A percentile compares a stretch with the other conserved stretches of the same genome.
These are phyloP conservation scores for Propithecus perrieri DNA, from an alignment of 2,797 vertebrate species.

Conservation along the genomic window DNA sequence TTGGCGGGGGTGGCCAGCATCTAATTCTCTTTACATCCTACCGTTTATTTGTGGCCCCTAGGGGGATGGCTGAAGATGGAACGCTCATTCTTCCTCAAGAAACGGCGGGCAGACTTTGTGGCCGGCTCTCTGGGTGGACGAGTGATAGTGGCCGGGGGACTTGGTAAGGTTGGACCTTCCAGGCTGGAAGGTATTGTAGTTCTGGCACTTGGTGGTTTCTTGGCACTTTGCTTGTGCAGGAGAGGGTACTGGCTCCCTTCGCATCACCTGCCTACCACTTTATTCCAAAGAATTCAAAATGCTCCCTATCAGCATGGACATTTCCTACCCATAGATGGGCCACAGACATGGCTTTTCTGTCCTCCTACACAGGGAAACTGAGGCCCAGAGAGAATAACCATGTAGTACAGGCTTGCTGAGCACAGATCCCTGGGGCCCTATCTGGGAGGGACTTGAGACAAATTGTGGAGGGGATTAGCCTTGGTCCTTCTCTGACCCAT, in stretches of 20 bases:
- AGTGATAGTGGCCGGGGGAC: slow-evolving; percentile 93
- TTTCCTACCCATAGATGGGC: neutral
- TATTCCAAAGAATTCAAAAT: neutral
- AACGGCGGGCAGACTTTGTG: slow-evolving; percentile 95
- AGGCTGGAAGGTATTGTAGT: neutral
- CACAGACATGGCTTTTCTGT: neutral
- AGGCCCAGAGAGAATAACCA: neutral
- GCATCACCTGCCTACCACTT: neutral
- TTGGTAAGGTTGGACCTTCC: slow-evolving; percentile 88
- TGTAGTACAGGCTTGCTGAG: neutral
- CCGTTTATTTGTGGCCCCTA: slow-evolving; percentile 65
- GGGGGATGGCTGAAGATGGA: slow-evolving; percentile 95
- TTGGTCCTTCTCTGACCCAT: neutral
- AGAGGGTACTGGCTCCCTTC: neutral
- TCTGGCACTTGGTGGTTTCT: neutral
- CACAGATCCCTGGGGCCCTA: neutral
- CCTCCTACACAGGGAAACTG: neutral
- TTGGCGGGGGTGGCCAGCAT: neutral
- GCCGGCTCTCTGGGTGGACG: slow-evolving; percentile 92
- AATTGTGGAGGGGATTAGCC: neutral
- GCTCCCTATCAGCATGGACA: neutral
- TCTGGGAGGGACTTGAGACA: neutral
- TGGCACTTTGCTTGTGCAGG: neutral
- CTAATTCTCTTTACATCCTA: neutral
- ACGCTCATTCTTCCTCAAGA: slow-evolving; percentile 93